Evolutionary conservation across 1,140 invertebrate species (phyloP), one percentile per base, ranked within the genome.

Genomic region (Chionoecetes opilio): DNA sequence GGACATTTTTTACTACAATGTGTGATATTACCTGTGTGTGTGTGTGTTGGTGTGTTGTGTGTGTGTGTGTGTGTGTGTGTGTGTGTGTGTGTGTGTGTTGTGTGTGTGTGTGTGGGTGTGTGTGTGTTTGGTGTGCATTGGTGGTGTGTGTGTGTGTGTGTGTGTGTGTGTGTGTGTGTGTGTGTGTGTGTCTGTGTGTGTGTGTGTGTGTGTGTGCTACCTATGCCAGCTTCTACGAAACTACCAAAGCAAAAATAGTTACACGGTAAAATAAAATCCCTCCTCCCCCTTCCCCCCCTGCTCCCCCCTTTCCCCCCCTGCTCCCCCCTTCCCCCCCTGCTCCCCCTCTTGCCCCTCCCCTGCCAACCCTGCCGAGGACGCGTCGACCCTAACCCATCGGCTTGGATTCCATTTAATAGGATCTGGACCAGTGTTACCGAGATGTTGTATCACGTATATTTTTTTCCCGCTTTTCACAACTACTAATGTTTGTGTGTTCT

Each of bases 401-500:
- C 91, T 94, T 94, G 85, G 88, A 94, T 94, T 94, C 93, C 93
- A 84, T 94, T 91, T 94, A 94, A 94, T 91, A 85, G 93, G 93
- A 91, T 91, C 88, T 46, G 17, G 63, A 41, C 84, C 88, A 90
- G 32, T 41, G 93, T 82, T 94, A 38, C 88, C 75, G 32, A 46
- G 38, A 31, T 14, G 53, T 21, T 9, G 53, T 63, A 26, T 9
- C 9, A 1, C n/a, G 63, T 75, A 26, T n/a, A n/a, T 75, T 75
- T 75, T 11, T 53, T 0, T 53, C 46, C 21, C 8, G 11, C 46
- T 53, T 17, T 53, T 11, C n/a, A n/a, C n/a, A n/a, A n/a, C n/a
- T n/a, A n/a, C n/a, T n/a, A n/a, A n/a, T n/a, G n/a, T n/a, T n/a
- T n/a, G n/a, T n/a, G n/a, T n/a, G n/a, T n/a, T n/a, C n/a, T n/a